Evolutionary conservation across 2,113 vertebrate genomes (phyloP), one percentile per base, ranked within the genome.

Genomic region (Drymodes brunneopygia): DNA sequence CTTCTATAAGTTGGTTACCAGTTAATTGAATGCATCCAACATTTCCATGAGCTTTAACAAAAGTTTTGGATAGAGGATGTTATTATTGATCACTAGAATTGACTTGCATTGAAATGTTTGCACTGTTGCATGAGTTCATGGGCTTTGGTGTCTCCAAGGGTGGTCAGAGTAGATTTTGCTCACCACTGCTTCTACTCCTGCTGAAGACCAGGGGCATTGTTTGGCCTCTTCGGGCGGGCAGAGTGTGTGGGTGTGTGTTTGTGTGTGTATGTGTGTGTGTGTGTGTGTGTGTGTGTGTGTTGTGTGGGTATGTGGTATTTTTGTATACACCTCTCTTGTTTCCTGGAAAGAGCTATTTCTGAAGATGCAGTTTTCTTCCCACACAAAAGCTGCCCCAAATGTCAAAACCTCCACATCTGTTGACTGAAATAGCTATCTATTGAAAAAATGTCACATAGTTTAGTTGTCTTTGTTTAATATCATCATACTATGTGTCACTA

Each of bases 191-290:
- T 62, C 57, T 72, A 5, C 29, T 86, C 16, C 45, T 58, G 57
- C 16, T 29, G 22, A 75, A 42, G 10, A n/a, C 11, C 9, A 14
- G 6, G 10, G 15, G 1, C 9, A 20, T 29, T 15, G 2, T 2
- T 35, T 1, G 4, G 17, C 3, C 9, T 50, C 7, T 17, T 54
- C 5, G 1, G 2, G 6, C 8, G 12, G 2, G 11, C 3, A 16
- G 16, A 12, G 17, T 28, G 44, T 9, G 7, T 18, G 9, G 14
- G 14, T 7, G 8, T 8, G 4, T n/a, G n/a, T n/a, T 2, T 5
- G 5, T 7, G 8, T 16, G 11, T 3, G 9, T 44, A 5, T 24
- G 6, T 21, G 33, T n/a, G 7, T 18, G 9, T 18, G 14, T 7
- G 8, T 8, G 4, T 2, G n/a, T n/a, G 17, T 28, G 44, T 9